phyloP scores from a whole-genome alignment of 23 tunicate genomes.

The Trididemnum nubilum region DNA sequence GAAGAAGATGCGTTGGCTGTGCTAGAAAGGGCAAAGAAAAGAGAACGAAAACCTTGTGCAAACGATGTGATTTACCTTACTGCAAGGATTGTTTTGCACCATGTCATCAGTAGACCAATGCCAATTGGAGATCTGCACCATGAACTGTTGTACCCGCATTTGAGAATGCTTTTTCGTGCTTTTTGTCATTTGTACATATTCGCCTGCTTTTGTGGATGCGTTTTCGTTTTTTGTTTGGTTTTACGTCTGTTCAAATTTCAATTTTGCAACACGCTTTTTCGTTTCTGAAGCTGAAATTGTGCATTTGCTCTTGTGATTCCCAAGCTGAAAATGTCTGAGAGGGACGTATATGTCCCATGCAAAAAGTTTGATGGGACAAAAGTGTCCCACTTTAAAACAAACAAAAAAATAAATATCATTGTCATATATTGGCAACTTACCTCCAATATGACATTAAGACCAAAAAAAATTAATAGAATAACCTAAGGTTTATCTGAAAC shows the following conservation, averaged over 20 bases:
- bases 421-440: slow-evolving; percentile 17
- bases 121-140: slow-evolving; percentile 17
- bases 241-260: slow-evolving; percentile 25
- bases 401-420: slow-evolving; percentile 14
- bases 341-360: slow-evolving; percentile 32
- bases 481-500: slow-evolving; percentile 21
- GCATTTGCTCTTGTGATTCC: slow-evolving; percentile 18
- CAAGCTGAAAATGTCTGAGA: slow-evolving; percentile 13
- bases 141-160: slow-evolving; percentile 17
- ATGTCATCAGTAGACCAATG: slow-evolving; percentile 30
- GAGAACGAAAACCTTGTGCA: slow-evolving; percentile 32
- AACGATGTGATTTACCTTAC: slow-evolving; percentile 21
- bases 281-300: slow-evolving; percentile 13
- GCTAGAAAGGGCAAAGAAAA: slow-evolving; percentile 12
- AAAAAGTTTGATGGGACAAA: slow-evolving; percentile 31
- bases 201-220: slow-evolving; percentile 26
- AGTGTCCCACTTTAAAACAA: slow-evolving; percentile 30
- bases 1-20: slow-evolving; percentile 38
- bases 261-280: slow-evolving; percentile 27
- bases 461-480: slow-evolving; percentile 29
- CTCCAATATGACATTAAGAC: slow-evolving; percentile 12
- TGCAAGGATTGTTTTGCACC: slow-evolving; percentile 35
- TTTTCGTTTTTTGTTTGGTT: slow-evolving; percentile 21
- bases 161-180: slow-evolving; percentile 9
- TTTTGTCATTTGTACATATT: slow-evolving; percentile 21